These are phyloP conservation scores for Platichthys flesus DNA, from an alignment of 2,113 vertebrate species.

Conservation along the genomic window DNA sequence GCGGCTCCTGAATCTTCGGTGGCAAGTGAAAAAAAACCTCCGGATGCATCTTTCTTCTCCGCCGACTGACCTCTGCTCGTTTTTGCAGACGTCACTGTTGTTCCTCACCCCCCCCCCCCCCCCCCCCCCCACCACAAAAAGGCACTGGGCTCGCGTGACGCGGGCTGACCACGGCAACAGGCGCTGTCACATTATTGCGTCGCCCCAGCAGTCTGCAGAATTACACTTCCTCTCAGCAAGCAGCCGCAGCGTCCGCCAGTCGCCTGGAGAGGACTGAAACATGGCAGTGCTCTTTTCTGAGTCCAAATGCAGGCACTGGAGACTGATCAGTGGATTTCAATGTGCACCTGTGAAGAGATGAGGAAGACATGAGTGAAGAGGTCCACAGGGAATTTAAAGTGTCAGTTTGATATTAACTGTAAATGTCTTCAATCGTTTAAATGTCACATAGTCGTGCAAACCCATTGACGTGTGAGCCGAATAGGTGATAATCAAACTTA, in stretches of 20 bases:
- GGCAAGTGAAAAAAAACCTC: background rate
- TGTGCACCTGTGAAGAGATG: constrained; percentile 79
- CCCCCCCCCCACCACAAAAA: constrained; percentile 12
- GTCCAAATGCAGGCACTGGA: constrained; percentile 9
- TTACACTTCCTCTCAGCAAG: constrained; percentile 21
- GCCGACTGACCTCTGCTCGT: constrained; percentile 9
- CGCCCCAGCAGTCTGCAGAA: constrained; percentile 32
- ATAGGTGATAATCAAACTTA: no score
- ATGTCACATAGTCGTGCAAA: no score
- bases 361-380: background rate
- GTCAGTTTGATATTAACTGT: no score
- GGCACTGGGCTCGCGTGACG: constrained; percentile 55
- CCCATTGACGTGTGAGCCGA: no score
- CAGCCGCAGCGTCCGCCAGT: constrained; percentile 5
- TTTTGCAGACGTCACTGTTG: constrained; percentile 20
- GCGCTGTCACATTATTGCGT: constrained; percentile 43
- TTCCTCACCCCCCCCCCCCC: constrained; percentile 19
- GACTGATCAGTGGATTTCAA: constrained; percentile 83
- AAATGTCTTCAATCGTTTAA: no score
- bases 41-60: background rate
- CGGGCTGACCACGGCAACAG: background rate
- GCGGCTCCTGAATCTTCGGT: constrained; percentile 19
- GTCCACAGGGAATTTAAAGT: no score
- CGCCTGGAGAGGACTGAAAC: constrained; percentile 6
- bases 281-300: constrained; percentile 25